Evolutionary conservation across 2,888 invertebrate species (phyloP).

Genomic region (Xestia ashworthii): DNA sequence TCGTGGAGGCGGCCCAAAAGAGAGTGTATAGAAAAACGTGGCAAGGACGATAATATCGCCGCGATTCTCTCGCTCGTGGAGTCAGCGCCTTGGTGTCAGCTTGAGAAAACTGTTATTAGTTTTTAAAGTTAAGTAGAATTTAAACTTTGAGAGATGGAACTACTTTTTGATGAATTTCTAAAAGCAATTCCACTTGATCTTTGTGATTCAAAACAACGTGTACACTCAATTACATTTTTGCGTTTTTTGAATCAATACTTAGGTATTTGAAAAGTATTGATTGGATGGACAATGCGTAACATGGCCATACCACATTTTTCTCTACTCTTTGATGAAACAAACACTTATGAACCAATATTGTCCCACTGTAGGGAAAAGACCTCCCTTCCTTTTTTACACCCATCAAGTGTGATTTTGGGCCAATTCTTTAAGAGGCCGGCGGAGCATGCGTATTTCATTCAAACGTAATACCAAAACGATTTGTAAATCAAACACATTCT

Average conservation of each 20-base stretch:
- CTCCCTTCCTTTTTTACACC: rapidly evolving
- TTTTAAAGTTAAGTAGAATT: conserved; percentile 28
- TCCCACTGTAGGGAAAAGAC: not conserved
- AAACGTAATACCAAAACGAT: too few species aligned
- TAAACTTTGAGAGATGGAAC: not conserved
- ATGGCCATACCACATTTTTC: too few species aligned
- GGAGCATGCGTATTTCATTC: too few species aligned
- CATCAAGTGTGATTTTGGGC: not conserved
- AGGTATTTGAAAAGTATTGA: too few species aligned
- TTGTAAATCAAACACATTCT: too few species aligned
- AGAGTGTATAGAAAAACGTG: too few species aligned
- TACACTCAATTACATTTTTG: not conserved
- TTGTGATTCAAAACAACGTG: not conserved
- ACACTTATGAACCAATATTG: not conserved
- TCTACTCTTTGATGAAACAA: too few species aligned
- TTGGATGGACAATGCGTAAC: too few species aligned
- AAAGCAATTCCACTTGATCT: not conserved
- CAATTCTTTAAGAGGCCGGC: too few species aligned
- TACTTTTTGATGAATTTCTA: conserved; percentile 14
- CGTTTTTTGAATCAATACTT: not conserved
- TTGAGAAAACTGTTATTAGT: conserved; percentile 43
- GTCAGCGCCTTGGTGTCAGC: conserved; percentile 21
- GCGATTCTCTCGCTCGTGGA: too few species aligned
- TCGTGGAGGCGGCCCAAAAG: too few species aligned
- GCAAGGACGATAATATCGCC: too few species aligned